Conservation (phyloP, 2,888 invertebrate genomes). For the Sinopyrophorus schimmeli region DNA sequence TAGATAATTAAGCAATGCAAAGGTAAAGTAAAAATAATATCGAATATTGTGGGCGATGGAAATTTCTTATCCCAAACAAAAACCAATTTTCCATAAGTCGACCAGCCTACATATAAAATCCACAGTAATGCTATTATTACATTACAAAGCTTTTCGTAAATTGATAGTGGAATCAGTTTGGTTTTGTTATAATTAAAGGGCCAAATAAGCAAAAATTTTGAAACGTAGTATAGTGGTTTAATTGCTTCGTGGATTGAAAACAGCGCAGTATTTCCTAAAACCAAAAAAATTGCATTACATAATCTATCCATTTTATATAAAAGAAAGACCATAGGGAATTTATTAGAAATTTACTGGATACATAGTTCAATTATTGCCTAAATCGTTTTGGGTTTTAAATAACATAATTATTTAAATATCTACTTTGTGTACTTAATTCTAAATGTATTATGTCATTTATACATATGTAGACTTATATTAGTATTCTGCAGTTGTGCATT, state of each 20-base stretch:
- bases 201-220: slow-evolving; percentile 4
- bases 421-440: too few species aligned
- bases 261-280: not conserved
- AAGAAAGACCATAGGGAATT: too few species aligned
- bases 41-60: slow-evolving; percentile 1
- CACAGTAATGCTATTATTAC: not conserved
- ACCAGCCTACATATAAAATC: not conserved
- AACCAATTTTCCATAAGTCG: slow-evolving; percentile 6
- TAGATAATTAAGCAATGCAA: slow-evolving; percentile 1
- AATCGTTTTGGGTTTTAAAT: too few species aligned
- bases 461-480: too few species aligned
- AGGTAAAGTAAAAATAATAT: slow-evolving; percentile 7
- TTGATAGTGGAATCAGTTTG: not conserved
- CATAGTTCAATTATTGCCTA: too few species aligned
- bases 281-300: too few species aligned
- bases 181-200: slow-evolving; percentile 4
- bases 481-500: too few species aligned
- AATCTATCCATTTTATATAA: too few species aligned
- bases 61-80: slow-evolving; percentile 1
- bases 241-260: not conserved
- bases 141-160: not conserved
- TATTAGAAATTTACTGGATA: too few species aligned
- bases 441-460: too few species aligned
- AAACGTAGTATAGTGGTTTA: slow-evolving; percentile 4
- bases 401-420: too few species aligned